A percentile compares a stretch with the other conserved stretches of the same genome.
Evolutionary conservation across 1,140 invertebrate genomes (phyloP).

Genomic region (Leptoteleia sp.): DNA sequence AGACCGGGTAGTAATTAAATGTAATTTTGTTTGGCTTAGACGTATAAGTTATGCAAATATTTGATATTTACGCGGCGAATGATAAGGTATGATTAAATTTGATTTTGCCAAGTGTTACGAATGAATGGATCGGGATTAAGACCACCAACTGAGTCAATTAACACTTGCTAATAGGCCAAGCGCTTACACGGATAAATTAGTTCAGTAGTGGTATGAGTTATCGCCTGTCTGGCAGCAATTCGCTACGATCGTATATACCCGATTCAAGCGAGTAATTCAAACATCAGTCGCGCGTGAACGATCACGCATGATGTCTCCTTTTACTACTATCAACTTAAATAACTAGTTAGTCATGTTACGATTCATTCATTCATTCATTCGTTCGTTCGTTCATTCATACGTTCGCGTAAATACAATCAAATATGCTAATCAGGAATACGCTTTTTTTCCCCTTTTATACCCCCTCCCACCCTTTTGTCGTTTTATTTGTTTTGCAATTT

Average conservation of each 20-base stretch:
- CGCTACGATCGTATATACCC: conserved; percentile 70
- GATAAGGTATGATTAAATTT: conserved; percentile 51
- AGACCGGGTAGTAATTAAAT: conserved; percentile 31
- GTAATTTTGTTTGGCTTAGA: conserved; percentile 33
- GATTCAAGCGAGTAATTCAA: conserved; percentile 72
- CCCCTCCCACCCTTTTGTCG: too few relatives aligned
- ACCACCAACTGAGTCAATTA: conserved; percentile 72
- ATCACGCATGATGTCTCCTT: conserved; percentile 66
- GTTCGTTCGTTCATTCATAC: conserved; percentile 22
- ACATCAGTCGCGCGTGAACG: conserved; percentile 75
- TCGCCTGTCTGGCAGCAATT: conserved; percentile 69
- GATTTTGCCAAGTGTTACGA: conserved; percentile 40
- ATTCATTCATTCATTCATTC: conserved; percentile 28
- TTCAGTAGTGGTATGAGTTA: conserved; percentile 66
- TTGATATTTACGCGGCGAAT: conserved; percentile 18
- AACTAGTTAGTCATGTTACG: conserved; percentile 44
- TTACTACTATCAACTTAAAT: conserved; percentile 58
- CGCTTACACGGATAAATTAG: conserved; percentile 65
- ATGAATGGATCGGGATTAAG: conserved; percentile 52
- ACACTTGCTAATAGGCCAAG: conserved; percentile 73
- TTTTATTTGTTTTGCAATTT: too few relatives aligned
- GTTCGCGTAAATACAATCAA: conserved; percentile 16
- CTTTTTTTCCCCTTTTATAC: too few relatives aligned
- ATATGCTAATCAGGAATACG: not conserved
- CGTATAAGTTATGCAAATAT: conserved; percentile 12